phyloP scores from a whole-genome alignment of 2,797 vertebrate genomes.

The Okamejei kenojei region DNA sequence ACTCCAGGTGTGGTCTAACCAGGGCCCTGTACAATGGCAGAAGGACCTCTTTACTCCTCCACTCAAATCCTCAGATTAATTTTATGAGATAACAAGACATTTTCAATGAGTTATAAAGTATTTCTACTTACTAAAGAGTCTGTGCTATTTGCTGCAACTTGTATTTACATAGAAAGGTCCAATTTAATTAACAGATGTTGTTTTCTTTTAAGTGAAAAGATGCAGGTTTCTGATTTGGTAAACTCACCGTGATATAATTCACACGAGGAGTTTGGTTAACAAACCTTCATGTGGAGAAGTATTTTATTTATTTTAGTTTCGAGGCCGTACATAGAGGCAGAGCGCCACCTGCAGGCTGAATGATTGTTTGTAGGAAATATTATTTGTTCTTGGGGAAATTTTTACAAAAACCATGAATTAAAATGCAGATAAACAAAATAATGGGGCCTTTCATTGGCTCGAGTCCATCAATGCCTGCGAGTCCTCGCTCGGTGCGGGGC shows the following conservation, averaged over 20 bases:
- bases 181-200: background rate
- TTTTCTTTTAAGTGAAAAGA: too few relatives aligned
- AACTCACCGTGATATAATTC: background rate
- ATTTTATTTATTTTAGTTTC: background rate
- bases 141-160: too few relatives aligned
- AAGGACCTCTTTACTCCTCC: too few relatives aligned
- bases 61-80: background rate
- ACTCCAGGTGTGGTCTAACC: too few relatives aligned
- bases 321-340: background rate
- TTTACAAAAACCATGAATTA: too few relatives aligned
- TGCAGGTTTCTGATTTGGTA: background rate
- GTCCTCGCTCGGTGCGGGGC: too few relatives aligned
- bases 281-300: background rate
- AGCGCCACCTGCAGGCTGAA: conserved; percentile 11
- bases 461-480: too few relatives aligned
- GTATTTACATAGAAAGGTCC: background rate
- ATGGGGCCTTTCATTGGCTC: too few relatives aligned
- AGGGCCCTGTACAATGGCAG: too few relatives aligned
- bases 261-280: background rate
- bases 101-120: background rate
- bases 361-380: background rate
- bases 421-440: too few relatives aligned
- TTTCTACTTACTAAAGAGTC: background rate
- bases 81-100: background rate
- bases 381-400: background rate